These are phyloP conservation scores for Erebia aethiops DNA, from an alignment of 2,888 invertebrate species.

Conservation along the genomic window DNA sequence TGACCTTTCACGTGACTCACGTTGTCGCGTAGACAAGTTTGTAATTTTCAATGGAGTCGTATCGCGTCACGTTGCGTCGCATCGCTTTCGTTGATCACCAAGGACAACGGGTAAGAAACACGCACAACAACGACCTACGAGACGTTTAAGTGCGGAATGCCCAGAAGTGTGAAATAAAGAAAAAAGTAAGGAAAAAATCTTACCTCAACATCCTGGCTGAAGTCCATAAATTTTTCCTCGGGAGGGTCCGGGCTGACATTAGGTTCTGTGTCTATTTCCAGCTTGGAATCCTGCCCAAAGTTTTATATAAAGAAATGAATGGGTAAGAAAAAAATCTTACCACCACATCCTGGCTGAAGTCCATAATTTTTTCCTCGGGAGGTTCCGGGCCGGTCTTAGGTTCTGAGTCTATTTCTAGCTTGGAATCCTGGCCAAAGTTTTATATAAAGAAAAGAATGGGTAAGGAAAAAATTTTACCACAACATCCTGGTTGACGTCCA, in stretches of 20 bases:
- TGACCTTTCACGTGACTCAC: too few relatives aligned
- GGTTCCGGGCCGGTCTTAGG: constrained; percentile 26
- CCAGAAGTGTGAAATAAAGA: too few relatives aligned
- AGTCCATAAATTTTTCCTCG: constrained; percentile 23
- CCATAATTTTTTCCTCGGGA: constrained; percentile 24
- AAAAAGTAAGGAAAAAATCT: not conserved
- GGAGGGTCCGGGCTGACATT: constrained; percentile 26
- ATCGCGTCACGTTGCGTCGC: too few relatives aligned
- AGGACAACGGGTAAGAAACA: not conserved
- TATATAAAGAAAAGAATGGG: too few relatives aligned
- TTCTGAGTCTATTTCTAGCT: constrained; percentile 32
- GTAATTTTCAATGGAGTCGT: too few relatives aligned
- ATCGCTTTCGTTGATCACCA: too few relatives aligned
- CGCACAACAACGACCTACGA: not conserved
- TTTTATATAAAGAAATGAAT: too few relatives aligned
- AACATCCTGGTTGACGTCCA: constrained; percentile 25
- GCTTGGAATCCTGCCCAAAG: not conserved
- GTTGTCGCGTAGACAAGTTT: too few relatives aligned
- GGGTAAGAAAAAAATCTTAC: constrained; percentile 4
- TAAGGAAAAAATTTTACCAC: constrained; percentile 9
- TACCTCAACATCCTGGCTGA: constrained; percentile 28
- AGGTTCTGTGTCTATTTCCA: constrained; percentile 33
- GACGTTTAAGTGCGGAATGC: not conserved
- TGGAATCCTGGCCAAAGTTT: not conserved
- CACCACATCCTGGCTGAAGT: constrained; percentile 24